Base-by-base conservation (phyloP, 1,140 invertebrate species). In the Drosophila gunungcola region DNA sequence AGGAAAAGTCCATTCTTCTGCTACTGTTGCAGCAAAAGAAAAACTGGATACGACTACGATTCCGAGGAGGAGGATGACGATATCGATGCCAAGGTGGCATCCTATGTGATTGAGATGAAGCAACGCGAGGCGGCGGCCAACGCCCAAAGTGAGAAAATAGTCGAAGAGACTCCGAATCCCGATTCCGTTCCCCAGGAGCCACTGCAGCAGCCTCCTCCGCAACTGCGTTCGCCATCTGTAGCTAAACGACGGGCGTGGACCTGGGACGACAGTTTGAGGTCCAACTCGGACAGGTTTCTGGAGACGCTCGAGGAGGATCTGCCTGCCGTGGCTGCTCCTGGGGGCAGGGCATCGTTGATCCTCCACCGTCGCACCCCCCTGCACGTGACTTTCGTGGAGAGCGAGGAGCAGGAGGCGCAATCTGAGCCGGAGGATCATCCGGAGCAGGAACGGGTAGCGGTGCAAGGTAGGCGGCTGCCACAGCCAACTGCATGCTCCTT, bases 21-120 rank as follows among this genome's bases (percentile, higher is more conserved):
- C 10, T 34, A 57, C 4, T 9, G 29, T 9, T 27, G 54, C 32
- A 49, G 54, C 13, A 32, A 53, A 12, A 7, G 21, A 12, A 21
- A 41, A 1, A 41, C 48, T 25, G 41, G 54, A 3, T 90, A 91
- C 41, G 69, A 64, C 10, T 91, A 84, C n/a, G 67, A 91, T 49
- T 90, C 91, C 29, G 90, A 91, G 49, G 91, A 90, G 38, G 91
- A 91, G 43, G 91, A 92, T 48, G 92, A 93, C 42, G 93, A 93
- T 48, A 93, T 93, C 21, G 93, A 93, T 62, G 91, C 78, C 56
- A 93, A 92, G 72, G 92, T 93, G 65, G 92, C 91, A 4, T 78
- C 93, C 45, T 92, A 93, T 43, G 92, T 92, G 36, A 60, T 90
- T 54, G 92, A 93, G 60, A 84, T 92, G 69, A 79, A 92, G 34